Evolutionary conservation across 2,888 invertebrate genomes (phyloP), one percentile per base, ranked within the genome.

Genomic region (Drosophila neotestacea): DNA sequence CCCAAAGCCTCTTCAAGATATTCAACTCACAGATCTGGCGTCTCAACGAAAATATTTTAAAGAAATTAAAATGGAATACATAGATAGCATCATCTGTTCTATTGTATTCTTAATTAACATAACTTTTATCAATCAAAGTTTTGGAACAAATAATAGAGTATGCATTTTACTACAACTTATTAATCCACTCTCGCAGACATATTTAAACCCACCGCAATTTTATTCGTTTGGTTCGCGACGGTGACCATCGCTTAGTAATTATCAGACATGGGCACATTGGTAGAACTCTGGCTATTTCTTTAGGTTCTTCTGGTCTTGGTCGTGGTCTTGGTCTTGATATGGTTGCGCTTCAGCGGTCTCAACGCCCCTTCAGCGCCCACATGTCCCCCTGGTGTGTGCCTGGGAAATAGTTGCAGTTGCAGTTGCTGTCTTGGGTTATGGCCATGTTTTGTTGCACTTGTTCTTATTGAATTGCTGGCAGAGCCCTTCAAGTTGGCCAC

Each of bases 291-390:
- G 52, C 50, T 27, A 59, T 58, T 55, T 52, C 51, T 50, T 36
- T 41, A 52, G 63, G 52, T 52, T 60, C 60, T 64, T 68, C 36
- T 64, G 55, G 51, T 44, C 36, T 34, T 38, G 65, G 36, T 55
- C 73, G 50, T 66, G 64, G 46, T 58, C 58, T 68, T 70, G 55
- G 48, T 60, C 52, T 85, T 79, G 77, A 50, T 38, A 22, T 76
- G 77, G 81, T 73, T 78, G 76, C 85, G 85, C 83, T 79, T 83
- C 79, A 83, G 87, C 61, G 70, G 38, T 28, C 62, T 44, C 22
- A 46, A 62, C 68, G 70, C 72, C 71, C 62, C 46, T n/a, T 58
- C 52, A 73, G 69, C 75, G 79, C 83, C 85, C 83, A 85, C 83
- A 81, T 64, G 77, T 55, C 70, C 27, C 11, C 11, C 7, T 51